Conservation (phyloP, 2,888 invertebrate species). For the Nephrotoma flavescens region DNA sequence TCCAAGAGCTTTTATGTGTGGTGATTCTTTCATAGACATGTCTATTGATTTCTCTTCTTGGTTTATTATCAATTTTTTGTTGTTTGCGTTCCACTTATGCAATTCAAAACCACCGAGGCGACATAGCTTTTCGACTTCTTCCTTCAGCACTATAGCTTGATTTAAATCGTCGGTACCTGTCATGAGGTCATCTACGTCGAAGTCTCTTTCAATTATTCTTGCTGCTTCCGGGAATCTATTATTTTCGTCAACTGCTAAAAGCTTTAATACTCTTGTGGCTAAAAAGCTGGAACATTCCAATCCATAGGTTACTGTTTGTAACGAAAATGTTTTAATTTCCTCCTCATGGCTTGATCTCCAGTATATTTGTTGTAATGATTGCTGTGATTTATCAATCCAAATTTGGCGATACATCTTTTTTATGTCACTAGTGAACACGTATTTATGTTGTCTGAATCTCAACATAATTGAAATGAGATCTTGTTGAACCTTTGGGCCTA, state of each 20-base stretch:
- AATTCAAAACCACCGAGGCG: background rate
- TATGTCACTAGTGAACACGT: conserved; percentile 10
- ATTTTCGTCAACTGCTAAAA: conserved; percentile 9
- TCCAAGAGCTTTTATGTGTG: too few species aligned
- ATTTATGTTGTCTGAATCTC: conserved; percentile 3
- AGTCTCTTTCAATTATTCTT: too few species aligned
- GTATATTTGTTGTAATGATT: background rate
- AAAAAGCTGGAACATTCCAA: conserved; percentile 14
- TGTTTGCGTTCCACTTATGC: background rate
- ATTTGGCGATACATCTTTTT: conserved; percentile 6
- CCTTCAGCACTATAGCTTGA: background rate
- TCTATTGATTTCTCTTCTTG: too few species aligned
- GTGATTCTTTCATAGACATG: too few species aligned
- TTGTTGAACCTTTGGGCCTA: too few species aligned
- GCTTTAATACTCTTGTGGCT: conserved; percentile 12
- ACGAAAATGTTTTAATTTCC: conserved; percentile 9
- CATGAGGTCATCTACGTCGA: too few species aligned
- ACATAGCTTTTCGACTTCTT: too few species aligned
- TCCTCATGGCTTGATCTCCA: background rate
- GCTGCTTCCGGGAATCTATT: background rate
- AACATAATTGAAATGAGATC: too few species aligned
- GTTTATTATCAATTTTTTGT: background rate
- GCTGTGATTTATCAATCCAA: background rate
- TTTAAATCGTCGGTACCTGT: too few species aligned
- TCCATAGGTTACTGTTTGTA: conserved; percentile 15